These are phyloP conservation scores for Amphiprion ocellaris DNA, from an alignment of 2,113 vertebrate genomes.

Conservation along the genomic window DNA sequence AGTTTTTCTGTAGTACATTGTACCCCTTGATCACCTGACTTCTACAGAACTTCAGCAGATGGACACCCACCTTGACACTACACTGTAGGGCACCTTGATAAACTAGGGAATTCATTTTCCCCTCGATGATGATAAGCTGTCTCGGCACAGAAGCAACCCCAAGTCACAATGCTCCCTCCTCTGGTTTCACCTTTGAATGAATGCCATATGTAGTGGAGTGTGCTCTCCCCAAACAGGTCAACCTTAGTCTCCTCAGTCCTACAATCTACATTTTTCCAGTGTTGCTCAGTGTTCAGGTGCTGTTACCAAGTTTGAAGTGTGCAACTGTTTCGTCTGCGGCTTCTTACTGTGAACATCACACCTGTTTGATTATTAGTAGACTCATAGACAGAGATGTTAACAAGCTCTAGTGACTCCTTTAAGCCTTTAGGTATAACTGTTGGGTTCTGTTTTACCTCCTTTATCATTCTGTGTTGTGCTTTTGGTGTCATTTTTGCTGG, in stretches of 20 bases:
- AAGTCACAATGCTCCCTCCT: no score
- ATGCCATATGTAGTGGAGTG: no score
- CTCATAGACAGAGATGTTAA: background rate
- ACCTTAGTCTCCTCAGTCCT: no score
- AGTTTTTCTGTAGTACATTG: background rate
- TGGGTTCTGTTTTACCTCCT: background rate
- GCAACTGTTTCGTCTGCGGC: background rate
- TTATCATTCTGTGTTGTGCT: background rate
- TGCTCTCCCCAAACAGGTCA: no score
- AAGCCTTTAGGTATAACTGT: background rate
- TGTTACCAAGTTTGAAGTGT: no score
- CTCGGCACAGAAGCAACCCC: background rate
- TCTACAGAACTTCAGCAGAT: background rate
- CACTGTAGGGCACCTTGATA: background rate
- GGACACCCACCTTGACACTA: background rate
- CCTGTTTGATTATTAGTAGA: background rate
- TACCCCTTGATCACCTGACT: no score
- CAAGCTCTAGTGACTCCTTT: background rate
- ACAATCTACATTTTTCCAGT: no score
- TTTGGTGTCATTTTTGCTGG: background rate
- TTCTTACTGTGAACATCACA: background rate
- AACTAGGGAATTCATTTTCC: background rate
- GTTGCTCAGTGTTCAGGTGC: no score
- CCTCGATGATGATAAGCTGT: background rate
- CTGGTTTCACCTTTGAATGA: no score